phyloP scores from a whole-genome alignment of 2,888 invertebrate genomes.

The Chrysolina americana region DNA sequence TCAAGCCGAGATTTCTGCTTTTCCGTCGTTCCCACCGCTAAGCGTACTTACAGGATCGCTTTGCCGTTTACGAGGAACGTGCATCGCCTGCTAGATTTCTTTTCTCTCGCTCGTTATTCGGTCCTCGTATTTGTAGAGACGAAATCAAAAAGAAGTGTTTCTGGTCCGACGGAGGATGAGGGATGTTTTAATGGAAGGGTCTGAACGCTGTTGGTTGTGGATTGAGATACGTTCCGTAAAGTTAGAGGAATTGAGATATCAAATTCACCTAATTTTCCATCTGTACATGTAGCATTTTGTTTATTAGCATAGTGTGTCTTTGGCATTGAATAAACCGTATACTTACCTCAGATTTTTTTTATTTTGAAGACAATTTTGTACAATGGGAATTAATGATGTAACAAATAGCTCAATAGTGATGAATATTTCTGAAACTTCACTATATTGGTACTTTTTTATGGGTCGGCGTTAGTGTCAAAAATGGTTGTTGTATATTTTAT shows the following conservation, averaged over 20 bases:
- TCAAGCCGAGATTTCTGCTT: constrained; percentile 43
- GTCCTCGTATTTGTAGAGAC: background rate
- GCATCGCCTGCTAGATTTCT: constrained; percentile 33
- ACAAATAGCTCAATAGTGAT: too few relatives aligned
- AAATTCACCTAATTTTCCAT: too few relatives aligned
- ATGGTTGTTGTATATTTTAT: too few relatives aligned
- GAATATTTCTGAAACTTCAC: too few relatives aligned
- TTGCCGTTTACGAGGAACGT: constrained; percentile 34
- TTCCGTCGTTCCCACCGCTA: constrained; percentile 41
- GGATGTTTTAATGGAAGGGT: background rate
- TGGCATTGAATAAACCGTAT: too few relatives aligned
- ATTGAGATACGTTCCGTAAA: background rate
- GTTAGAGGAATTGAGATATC: background rate
- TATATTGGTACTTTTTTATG: too few relatives aligned
- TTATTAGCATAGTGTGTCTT: too few relatives aligned
- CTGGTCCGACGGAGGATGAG: background rate
- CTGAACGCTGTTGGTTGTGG: background rate
- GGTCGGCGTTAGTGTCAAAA: too few relatives aligned
- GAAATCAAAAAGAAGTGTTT: constrained; percentile 22
- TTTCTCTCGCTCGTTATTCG: constrained; percentile 20
- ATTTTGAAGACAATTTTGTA: too few relatives aligned
- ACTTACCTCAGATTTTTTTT: too few relatives aligned
- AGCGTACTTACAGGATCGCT: constrained; percentile 34
- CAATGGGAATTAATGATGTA: too few relatives aligned
- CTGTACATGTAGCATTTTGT: too few relatives aligned